These are phyloP conservation scores for Ataeniobius toweri DNA, from an alignment of 2,797 vertebrate species.

Conservation along the genomic window DNA sequence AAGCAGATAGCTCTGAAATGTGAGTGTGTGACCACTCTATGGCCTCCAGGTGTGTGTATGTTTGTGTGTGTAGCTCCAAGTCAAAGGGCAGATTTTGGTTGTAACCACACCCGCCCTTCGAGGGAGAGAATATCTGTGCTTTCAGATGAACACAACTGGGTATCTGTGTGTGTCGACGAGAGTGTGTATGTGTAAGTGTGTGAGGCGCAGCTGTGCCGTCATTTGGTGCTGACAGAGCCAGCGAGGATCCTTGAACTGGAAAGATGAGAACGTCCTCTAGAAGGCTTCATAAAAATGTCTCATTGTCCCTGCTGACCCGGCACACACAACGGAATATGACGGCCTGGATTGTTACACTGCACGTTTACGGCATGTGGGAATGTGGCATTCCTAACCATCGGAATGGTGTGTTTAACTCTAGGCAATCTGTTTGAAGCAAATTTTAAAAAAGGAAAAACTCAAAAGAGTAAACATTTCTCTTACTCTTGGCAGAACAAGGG, in stretches of 20 bases:
- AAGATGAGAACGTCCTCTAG: slow-evolving; percentile 93
- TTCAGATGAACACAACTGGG: slow-evolving; percentile 60
- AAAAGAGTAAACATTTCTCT: slow-evolving; percentile 48
- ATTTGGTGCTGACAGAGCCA: slow-evolving; percentile 85
- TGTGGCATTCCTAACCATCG: slow-evolving; percentile 1
- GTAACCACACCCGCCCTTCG: slow-evolving; percentile 64
- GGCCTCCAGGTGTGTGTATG: slow-evolving; percentile 62
- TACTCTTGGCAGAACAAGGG: slow-evolving; percentile 64
- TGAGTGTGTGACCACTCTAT: slow-evolving; percentile 87
- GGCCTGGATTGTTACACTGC: slow-evolving; percentile 6
- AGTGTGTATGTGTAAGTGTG: slow-evolving; percentile 19
- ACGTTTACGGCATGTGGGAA: background rate
- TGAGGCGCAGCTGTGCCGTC: slow-evolving; percentile 61
- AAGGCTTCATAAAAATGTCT: slow-evolving; percentile 93
- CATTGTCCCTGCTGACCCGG: slow-evolving; percentile 80
- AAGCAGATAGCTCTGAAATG: slow-evolving; percentile 95
- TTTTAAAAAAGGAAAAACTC: background rate
- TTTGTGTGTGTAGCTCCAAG: slow-evolving; percentile 44
- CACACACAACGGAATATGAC: slow-evolving; percentile 27
- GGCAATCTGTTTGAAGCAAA: slow-evolving; percentile 49
- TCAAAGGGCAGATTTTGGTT: slow-evolving; percentile 67
- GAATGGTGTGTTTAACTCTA: background rate
- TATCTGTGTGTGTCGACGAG: slow-evolving; percentile 15
- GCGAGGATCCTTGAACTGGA: slow-evolving; percentile 93
- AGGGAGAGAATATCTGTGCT: slow-evolving; percentile 41